These are phyloP conservation scores for Cyrtodaria siliqua DNA, from an alignment of 2,888 invertebrate species.

Conservation along the genomic window DNA sequence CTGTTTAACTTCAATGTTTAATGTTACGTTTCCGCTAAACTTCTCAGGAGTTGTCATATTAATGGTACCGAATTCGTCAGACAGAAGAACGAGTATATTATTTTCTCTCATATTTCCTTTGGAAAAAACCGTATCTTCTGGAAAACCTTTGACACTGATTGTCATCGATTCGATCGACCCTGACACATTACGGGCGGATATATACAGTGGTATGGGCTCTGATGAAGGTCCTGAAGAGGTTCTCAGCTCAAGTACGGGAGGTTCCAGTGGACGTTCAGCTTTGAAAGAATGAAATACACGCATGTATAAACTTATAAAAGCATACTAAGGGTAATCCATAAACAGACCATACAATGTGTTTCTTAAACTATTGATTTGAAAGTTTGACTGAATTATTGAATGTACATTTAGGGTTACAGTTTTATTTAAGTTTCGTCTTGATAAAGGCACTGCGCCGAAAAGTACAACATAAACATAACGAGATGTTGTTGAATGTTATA, in stretches of 20 bases:
- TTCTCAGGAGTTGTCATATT: not conserved
- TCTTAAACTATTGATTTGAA: no score
- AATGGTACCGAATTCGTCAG: slow-evolving; percentile 4
- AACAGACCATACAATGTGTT: no score
- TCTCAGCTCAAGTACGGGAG: slow-evolving; percentile 29
- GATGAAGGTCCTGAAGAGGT: not conserved
- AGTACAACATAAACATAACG: no score
- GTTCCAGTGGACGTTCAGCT: slow-evolving; percentile 23
- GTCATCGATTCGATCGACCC: not conserved
- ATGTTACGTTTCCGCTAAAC: not conserved
- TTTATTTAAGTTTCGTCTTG: no score
- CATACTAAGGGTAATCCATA: no score
- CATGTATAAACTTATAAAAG: no score
- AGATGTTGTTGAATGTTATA: no score
- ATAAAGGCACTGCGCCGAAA: no score
- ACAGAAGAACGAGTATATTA: not conserved
- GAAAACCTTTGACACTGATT: slow-evolving; percentile 10
- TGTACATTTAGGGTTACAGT: no score
- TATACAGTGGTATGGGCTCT: slow-evolving; percentile 9
- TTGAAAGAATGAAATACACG: no score
- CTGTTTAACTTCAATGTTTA: not conserved
- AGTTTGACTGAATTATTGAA: no score
- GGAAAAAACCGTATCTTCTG: slow-evolving; percentile 14
- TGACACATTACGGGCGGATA: slow-evolving; percentile 3
- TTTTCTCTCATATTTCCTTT: slow-evolving; percentile 5